These are phyloP conservation scores for Oryzias dopingdopingensis DNA, from an alignment of 2,797 vertebrate species.

Conservation along the genomic window DNA sequence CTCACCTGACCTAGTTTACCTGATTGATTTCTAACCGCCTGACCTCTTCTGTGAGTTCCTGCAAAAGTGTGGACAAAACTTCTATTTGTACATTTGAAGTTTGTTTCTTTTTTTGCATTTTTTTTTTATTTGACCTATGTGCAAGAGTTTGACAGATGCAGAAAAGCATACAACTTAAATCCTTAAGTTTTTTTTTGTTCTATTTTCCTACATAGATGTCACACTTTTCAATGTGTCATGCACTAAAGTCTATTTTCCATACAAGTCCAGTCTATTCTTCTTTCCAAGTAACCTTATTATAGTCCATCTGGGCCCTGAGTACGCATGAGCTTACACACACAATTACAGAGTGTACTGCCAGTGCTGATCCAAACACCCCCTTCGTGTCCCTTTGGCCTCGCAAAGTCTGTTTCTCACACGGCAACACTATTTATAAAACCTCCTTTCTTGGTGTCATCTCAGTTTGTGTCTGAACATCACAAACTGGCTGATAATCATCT, in stretches of 20 bases:
- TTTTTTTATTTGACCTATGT: constrained; percentile 16
- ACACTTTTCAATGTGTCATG: constrained; percentile 47
- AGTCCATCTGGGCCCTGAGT: constrained; percentile 67
- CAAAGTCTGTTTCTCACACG: constrained; percentile 68
- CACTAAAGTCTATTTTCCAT: constrained; percentile 49
- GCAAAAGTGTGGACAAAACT: constrained; percentile 15
- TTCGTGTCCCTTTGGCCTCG: constrained; percentile 63
- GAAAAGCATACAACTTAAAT: constrained; percentile 21
- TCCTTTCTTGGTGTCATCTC: constrained; percentile 23
- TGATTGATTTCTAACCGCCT: constrained; percentile 67
- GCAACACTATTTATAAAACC: constrained; percentile 53
- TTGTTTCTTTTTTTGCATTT: neutral
- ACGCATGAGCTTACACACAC: constrained; percentile 34
- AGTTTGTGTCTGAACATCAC: constrained; percentile 17
- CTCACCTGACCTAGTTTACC: constrained; percentile 68
- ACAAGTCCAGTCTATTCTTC: constrained; percentile 59
- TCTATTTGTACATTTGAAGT: neutral
- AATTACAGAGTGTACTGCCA: constrained; percentile 66
- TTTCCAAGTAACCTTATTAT: constrained; percentile 65
- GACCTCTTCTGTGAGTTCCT: constrained; percentile 56
- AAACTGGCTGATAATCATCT: constrained; percentile 31
- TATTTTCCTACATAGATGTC: constrained; percentile 39
- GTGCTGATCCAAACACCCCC: constrained; percentile 65
- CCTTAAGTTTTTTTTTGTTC: constrained; percentile 17
- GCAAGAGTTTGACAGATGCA: constrained; percentile 25